Percentiles rank a stretch among this genome's conserved stretches.
Evolutionary conservation across 2,888 invertebrate species (phyloP).

Genomic region (Miltochrista miniata): DNA sequence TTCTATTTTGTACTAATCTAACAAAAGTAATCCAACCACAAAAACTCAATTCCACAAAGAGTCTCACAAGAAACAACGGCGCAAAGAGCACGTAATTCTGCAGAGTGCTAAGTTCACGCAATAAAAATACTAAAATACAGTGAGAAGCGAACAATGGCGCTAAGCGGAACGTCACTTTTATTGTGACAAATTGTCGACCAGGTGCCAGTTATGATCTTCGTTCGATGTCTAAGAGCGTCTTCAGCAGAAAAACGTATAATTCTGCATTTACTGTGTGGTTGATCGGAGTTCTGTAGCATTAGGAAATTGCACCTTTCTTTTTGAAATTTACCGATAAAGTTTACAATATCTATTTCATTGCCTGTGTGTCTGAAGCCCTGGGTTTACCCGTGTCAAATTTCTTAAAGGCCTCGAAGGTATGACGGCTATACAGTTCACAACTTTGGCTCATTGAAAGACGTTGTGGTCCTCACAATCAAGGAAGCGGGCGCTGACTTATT

Average conservation of each 20-base stretch:
- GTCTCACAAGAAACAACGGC: conserved; percentile 6
- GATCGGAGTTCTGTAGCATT: conserved; percentile 22
- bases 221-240: conserved; percentile 20
- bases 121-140: conserved; percentile 36
- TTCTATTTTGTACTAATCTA: too few relatives aligned
- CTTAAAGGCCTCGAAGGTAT: too few relatives aligned
- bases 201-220: conserved; percentile 38
- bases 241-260: conserved; percentile 22
- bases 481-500: too few relatives aligned
- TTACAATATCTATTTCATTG: too few relatives aligned
- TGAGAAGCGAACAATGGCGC: conserved; percentile 29
- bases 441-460: too few relatives aligned
- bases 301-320: conserved; percentile 14
- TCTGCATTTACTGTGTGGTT: conserved; percentile 14
- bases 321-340: too few relatives aligned
- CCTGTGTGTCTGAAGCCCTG: too few relatives aligned
- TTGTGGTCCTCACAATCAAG: too few relatives aligned
- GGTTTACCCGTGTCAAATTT: too few relatives aligned
- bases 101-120: conserved; percentile 24
- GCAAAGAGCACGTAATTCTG: conserved; percentile 20
- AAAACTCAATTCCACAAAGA: background rate
- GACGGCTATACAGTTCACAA: too few relatives aligned
- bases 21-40: background rate
- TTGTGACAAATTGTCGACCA: conserved; percentile 39
- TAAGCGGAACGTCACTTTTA: conserved; percentile 31